phyloP scores from a whole-genome alignment of 2,797 vertebrate species.

The Cynopterus sphinx region DNA sequence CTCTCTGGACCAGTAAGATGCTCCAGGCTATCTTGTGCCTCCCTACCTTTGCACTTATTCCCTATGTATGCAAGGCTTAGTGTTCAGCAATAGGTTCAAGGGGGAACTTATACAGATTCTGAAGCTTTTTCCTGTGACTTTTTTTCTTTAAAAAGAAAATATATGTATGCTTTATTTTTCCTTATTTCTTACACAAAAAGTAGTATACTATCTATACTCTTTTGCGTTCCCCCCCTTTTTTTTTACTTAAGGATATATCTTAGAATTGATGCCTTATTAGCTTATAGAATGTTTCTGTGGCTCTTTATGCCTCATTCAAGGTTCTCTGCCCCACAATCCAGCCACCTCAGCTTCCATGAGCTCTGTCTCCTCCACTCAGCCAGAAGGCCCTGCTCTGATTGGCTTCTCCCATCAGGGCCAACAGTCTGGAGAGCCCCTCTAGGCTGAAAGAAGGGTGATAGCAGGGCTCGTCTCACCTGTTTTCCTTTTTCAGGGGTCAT shows the following conservation, averaged over 20 bases:
- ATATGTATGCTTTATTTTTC: not conserved
- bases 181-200: not conserved
- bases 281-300: not conserved
- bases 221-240: not conserved
- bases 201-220: not conserved
- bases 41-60: not conserved
- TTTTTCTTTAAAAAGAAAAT: not conserved
- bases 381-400: not conserved
- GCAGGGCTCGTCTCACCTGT: not conserved
- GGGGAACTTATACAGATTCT: not conserved
- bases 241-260: not conserved
- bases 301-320: not conserved
- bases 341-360: not conserved
- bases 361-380: not conserved
- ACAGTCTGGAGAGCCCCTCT: not conserved
- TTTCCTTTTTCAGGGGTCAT: not conserved
- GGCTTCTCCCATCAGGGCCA: fast-evolving
- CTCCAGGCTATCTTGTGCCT: not conserved
- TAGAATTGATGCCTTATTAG: not conserved
- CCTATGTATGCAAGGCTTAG: not conserved
- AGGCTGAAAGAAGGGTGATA: not conserved
- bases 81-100: not conserved
- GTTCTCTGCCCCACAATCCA: not conserved
- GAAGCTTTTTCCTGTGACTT: not conserved
- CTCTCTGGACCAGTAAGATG: not conserved